Evolutionary conservation across 2,113 vertebrate genomes (phyloP), one percentile per base, ranked within the genome.

Genomic region (Craseonycteris thonglongyai): DNA sequence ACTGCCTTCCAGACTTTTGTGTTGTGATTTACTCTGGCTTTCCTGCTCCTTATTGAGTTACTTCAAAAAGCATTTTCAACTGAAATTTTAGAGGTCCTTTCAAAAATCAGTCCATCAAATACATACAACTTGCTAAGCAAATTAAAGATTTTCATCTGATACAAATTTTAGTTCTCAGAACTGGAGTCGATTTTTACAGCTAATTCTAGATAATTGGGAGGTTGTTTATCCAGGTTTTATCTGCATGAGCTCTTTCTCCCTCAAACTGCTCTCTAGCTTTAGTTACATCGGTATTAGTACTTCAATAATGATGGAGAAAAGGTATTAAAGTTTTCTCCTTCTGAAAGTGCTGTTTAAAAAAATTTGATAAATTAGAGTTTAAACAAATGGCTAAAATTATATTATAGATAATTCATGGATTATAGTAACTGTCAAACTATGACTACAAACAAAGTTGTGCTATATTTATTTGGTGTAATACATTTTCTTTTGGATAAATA

Each of bases 1-100:
- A 21, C 89, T 90, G 86, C 72, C 83, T 81, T 93, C 84, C 93
- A 92, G 90, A 88, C 84, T 97, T 95, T 51, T 68, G 19, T 81
- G 56, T 81, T 68, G 65, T 59, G 49, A 66, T 96, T 96, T 91
- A 94, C 66, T 71, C 81, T 95, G 90, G 84, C 59, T 40, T 59
- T 63, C 28, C 49, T 40, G 18, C 26, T 88, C 89, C 87, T 54
- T 93, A 92, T 82, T 95, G 54, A 96, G 76, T 96, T 96, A 90
- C 90, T 96, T 96, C 10, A 82, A 87, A 88, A 87, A 94, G 81
- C 0, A 65, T 28, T 81, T 69, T 82, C 59, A 88, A 63, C 26
- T 69, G 30, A 74, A 93, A 93, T 88, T 82, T 80, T 92, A 95
- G 80, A 78, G 11, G 86, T 12, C 35, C 49, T 92, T 90, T 84